Evolutionary conservation across 1,140 invertebrate species (phyloP).

Genomic region (Macrocentrus cingulum): DNA sequence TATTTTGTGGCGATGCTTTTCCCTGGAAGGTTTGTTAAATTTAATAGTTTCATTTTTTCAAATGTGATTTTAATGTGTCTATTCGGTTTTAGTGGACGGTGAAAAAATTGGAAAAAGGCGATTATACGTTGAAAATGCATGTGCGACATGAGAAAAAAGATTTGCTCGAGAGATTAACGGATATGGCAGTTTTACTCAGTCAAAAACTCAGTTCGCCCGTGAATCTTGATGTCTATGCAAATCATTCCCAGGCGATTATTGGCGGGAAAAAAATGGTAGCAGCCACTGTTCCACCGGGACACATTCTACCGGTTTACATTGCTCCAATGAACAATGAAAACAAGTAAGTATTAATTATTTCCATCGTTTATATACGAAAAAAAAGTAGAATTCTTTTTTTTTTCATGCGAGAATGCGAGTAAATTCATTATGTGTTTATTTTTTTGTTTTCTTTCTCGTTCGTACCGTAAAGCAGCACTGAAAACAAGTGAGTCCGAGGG

Average conservation of each 20-base stretch:
- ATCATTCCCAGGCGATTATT: conserved; percentile 66
- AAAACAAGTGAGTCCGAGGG: conserved; percentile 43
- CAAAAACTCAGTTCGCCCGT: conserved; percentile 77
- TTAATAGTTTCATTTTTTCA: conserved; percentile 10
- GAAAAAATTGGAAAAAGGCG: conserved; percentile 92
- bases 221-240: conserved; percentile 75
- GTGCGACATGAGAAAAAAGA: conserved; percentile 87
- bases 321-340: conserved; percentile 69
- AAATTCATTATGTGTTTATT: too few relatives aligned
- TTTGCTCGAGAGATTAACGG: conserved; percentile 81
- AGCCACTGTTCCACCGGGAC: conserved; percentile 64
- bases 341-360: conserved; percentile 64
- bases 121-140: conserved; percentile 84
- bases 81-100: conserved; percentile 70
- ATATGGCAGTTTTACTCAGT: conserved; percentile 73
- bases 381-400: conserved; percentile 13
- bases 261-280: conserved; percentile 77
- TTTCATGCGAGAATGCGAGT: too few relatives aligned
- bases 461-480: conserved; percentile 39
- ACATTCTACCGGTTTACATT: conserved; percentile 74
- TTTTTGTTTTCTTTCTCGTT: neutral
- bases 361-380: neutral
- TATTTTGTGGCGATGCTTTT: conserved; percentile 87
- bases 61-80: too few relatives aligned
- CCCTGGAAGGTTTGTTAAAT: conserved; percentile 70